Conservation (phyloP, 2,797 vertebrate species). For the Leptoclinus maculatus region DNA sequence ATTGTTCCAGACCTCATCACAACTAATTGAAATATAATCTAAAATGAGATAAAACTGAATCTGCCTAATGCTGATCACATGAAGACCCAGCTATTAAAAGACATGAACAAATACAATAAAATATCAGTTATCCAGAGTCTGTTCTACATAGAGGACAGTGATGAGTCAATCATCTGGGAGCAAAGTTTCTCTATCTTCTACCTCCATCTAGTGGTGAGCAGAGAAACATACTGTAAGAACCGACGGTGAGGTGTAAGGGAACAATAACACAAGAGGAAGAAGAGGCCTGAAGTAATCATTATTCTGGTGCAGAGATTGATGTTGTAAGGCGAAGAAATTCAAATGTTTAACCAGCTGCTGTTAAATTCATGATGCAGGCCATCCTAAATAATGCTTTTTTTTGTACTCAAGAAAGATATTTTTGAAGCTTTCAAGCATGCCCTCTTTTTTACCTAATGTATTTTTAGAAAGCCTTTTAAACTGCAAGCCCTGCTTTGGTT, state of each 20-base stretch:
- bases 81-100: no score
- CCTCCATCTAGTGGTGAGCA: conserved; percentile 56
- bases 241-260: neutral
- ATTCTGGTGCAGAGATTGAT: neutral
- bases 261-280: neutral
- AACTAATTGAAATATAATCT: neutral
- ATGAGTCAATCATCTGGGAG: accelerated
- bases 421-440: neutral
- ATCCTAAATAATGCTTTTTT: neutral
- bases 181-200: conserved; percentile 9
- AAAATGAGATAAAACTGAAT: neutral
- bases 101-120: neutral
- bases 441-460: neutral
- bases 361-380: neutral
- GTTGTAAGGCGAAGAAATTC: neutral
- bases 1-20: neutral
- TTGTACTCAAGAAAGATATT: neutral
- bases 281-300: neutral
- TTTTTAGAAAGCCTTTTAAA: neutral
- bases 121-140: neutral
- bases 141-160: neutral
- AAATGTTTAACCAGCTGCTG: neutral
- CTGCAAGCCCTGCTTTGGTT: neutral
- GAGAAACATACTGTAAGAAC: neutral
- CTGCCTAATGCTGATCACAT: neutral